Conservation (phyloP, 2,888 invertebrate genomes). For the Phortica magna region DNA sequence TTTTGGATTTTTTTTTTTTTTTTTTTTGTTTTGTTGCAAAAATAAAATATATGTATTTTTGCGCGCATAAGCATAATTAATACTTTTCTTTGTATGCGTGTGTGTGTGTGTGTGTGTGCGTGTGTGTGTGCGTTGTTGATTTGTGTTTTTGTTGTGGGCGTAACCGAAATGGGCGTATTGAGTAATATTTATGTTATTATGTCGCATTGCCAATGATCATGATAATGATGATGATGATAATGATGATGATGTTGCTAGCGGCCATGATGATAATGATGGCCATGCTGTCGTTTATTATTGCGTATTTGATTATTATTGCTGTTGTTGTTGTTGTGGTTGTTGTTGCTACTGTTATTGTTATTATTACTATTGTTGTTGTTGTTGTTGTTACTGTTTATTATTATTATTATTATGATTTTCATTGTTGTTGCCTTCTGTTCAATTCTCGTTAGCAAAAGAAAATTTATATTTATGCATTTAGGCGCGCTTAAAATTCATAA, state of each 20-base stretch:
- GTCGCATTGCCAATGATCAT: background rate
- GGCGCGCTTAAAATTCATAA: constrained; percentile 25
- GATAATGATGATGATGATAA: background rate
- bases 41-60: constrained; percentile 22
- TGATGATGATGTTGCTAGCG: too few relatives aligned
- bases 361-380: constrained; percentile 52
- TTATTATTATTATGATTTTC: constrained; percentile 40
- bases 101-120: background rate
- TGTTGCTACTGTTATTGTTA: constrained; percentile 56
- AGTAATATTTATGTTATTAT: background rate
- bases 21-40: background rate
- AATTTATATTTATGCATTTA: constrained; percentile 64
- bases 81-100: constrained; percentile 40
- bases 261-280: too few relatives aligned
- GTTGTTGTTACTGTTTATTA: background rate
- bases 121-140: background rate
- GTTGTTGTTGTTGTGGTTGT: constrained; percentile 39
- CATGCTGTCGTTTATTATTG: background rate
- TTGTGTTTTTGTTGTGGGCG: background rate
- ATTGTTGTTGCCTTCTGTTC: background rate
- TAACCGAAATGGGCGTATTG: background rate
- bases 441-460: constrained; percentile 51
- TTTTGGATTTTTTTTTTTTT: background rate
- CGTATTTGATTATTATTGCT: constrained; percentile 34
- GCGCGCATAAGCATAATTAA: constrained; percentile 56